Conservation (phyloP, 2,888 invertebrate species). For the Athalia rosae region DNA sequence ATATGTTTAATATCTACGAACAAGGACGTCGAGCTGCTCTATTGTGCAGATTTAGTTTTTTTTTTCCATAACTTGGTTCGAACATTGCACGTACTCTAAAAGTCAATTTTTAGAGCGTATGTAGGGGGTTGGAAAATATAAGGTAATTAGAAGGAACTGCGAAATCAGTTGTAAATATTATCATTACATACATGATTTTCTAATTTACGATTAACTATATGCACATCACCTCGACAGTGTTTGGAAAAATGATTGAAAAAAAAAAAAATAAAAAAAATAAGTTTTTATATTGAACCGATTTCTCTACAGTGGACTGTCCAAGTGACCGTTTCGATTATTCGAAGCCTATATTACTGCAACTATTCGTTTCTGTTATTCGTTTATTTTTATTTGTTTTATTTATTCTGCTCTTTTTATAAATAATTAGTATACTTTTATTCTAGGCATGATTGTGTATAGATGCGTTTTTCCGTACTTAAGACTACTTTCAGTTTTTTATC, state of each 20-base stretch:
- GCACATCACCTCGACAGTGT: background rate
- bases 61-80: background rate
- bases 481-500: slow-evolving; percentile 33
- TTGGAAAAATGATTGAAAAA: background rate
- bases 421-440: slow-evolving; percentile 51
- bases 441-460: slow-evolving; percentile 53
- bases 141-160: too few species aligned
- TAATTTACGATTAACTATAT: background rate
- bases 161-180: background rate
- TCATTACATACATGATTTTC: background rate
- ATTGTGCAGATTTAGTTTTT: slow-evolving; percentile 20
- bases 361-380: slow-evolving; percentile 36
- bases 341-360: slow-evolving; percentile 54
- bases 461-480: slow-evolving; percentile 47
- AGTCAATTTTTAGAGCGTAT: slow-evolving; percentile 1
- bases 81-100: slow-evolving; percentile 26
- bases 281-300: background rate
- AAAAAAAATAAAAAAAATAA: background rate
- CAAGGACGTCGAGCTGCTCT: slow-evolving; percentile 33
- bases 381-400: background rate
- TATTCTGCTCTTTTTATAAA: slow-evolving; percentile 30
- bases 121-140: background rate
- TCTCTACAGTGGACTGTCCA: slow-evolving; percentile 26
- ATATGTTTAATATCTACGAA: slow-evolving; percentile 21
- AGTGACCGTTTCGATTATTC: slow-evolving; percentile 43